Conservation (phyloP, 1,140 invertebrate species). For the Cotesia chilonis region DNA sequence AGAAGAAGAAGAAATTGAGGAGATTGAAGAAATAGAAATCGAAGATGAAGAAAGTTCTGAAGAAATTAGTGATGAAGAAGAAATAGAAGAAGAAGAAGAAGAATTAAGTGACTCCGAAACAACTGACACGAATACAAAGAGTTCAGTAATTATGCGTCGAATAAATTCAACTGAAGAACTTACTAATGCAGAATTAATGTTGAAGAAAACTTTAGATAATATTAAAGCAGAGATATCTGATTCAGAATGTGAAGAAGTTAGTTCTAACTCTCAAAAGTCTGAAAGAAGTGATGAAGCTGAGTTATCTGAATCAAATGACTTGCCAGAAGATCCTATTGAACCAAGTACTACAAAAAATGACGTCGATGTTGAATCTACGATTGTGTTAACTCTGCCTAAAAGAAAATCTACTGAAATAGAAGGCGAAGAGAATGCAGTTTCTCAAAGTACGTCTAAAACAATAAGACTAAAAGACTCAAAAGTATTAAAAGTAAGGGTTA, state of each 20-base stretch:
- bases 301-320: not conserved
- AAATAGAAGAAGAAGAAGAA: slow-evolving; percentile 41
- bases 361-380: slow-evolving; percentile 35
- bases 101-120: slow-evolving; percentile 36
- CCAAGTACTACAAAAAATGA: slow-evolving; percentile 30
- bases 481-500: slow-evolving; percentile 19
- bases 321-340: not conserved
- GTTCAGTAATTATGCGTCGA: slow-evolving; percentile 9
- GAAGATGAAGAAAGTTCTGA: slow-evolving; percentile 44
- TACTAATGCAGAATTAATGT: slow-evolving; percentile 32
- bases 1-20: slow-evolving; percentile 47
- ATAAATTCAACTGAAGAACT: slow-evolving; percentile 26
- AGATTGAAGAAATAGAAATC: slow-evolving; percentile 43
- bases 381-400: slow-evolving; percentile 11
- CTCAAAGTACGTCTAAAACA: not conserved
- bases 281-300: not conserved
- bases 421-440: not conserved
- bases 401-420: slow-evolving; percentile 2
- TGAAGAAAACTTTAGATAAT: slow-evolving; percentile 29
- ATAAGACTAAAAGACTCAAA: slow-evolving; percentile 11
- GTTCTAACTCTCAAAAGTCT: slow-evolving; percentile 19
- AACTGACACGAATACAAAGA: slow-evolving; percentile 16
- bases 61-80: slow-evolving; percentile 40
- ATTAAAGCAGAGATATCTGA: slow-evolving; percentile 37
- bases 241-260: slow-evolving; percentile 32